A percentile compares a stretch with the other conserved stretches of the same genome.
phyloP scores from a whole-genome alignment of 2,113 vertebrate species.

The Datnioides undecimradiatus region DNA sequence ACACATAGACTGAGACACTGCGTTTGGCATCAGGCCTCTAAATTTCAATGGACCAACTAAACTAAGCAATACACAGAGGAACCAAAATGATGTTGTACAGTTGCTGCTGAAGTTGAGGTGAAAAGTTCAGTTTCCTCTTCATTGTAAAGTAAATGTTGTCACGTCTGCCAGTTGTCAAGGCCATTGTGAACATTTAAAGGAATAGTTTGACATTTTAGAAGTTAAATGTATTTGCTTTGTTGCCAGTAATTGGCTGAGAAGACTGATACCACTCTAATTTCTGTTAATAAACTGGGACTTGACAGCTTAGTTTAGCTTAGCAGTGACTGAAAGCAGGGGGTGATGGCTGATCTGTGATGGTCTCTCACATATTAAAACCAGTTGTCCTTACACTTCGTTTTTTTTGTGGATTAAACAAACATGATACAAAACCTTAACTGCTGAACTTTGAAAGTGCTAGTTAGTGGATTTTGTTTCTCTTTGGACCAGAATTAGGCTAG shows the following conservation, averaged over 20 bases:
- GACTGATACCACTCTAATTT: not conserved
- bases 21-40: not conserved
- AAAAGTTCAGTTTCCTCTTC: not conserved
- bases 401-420: not conserved
- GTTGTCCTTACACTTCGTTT: not conserved
- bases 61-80: conserved; percentile 45
- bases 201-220: conserved; percentile 2
- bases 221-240: not conserved
- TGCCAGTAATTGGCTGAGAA: not conserved
- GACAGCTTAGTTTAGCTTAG: not conserved
- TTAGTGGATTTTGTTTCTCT: too few relatives aligned
- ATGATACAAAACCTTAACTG: too few relatives aligned
- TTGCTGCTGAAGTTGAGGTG: conserved; percentile 1
- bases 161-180: not conserved
- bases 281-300: not conserved
- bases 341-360: not conserved
- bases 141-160: conserved; percentile 14
- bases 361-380: not conserved
- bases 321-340: not conserved
- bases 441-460: not conserved
- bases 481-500: not conserved
- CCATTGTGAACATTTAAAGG: not conserved
- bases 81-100: not conserved
- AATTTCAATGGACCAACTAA: conserved; percentile 7
- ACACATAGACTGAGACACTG: not conserved